Base-by-base conservation (phyloP, 2,113 vertebrate genomes). In the Chaetura pelagica region DNA sequence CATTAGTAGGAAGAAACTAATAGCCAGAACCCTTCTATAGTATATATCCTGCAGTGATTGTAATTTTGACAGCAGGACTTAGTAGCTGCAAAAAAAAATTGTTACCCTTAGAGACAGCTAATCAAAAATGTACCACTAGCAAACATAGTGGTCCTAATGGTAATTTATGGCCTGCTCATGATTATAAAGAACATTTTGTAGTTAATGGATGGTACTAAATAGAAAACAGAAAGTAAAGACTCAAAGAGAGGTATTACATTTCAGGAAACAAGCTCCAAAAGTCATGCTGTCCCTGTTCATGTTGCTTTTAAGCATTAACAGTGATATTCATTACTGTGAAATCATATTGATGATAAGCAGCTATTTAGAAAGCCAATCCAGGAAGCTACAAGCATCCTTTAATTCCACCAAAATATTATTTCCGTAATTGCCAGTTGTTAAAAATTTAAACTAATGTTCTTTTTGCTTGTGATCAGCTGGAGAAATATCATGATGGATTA, bases 371-470 rank as follows among this genome's bases (percentile, higher is more conserved):
- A 95, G 15, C 51, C 63, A 79, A 46, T 74, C 38, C 44, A 57
- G 54, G 46, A 82, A 72, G 44, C 26, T 54, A 15, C 22, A 90
- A 77, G 18, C 64, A 67, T 76, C 58, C 46, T 93, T 67, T 94
- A 91, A 93, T 86, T 95, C 84, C 63, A 89, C 24, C 64, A 67
- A 84, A 96, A 89, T 84, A 84, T 87, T 91, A 91, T 96, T 95
- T 89, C 73, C 82, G 73, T 84, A 95, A 95, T 84, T 93, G 48
- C 63, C 34, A 74, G 84, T 89, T 91, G 71, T 81, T 91, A 87
- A 92, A 87, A 90, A 93, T 84, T 79, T 62, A 93, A 94, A 95
- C 32, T 67, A 88, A 84, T 57, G n/a, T 40, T 84, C 87, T 59
- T 80, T 95, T 72, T 54, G 64, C 44, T 68, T 62, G 66, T 46